Conservation (phyloP, 2,797 vertebrate genomes). For the Sebastes jordani region DNA sequence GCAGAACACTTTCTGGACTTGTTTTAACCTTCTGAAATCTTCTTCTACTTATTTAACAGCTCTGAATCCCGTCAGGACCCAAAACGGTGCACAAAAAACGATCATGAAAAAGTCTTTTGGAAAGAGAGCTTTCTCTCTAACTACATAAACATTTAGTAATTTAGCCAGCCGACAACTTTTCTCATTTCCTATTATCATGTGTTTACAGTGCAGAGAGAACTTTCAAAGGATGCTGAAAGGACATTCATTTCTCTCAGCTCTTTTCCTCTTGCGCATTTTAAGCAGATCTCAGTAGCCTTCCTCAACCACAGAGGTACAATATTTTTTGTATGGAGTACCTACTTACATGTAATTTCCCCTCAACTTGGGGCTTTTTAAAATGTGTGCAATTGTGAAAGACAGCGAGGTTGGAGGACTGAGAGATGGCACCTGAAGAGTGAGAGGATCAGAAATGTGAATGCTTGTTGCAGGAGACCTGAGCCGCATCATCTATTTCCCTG, state of each 20-base stretch:
- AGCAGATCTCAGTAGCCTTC: background rate
- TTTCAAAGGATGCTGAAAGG: conserved; percentile 19
- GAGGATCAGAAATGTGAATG: conserved; percentile 48
- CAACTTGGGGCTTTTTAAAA: conserved; percentile 15
- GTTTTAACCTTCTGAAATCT: conserved; percentile 26
- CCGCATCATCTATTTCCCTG: conserved; percentile 55
- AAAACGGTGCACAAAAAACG: background rate
- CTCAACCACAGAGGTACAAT: background rate
- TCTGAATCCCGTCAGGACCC: background rate
- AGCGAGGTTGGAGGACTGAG: conserved; percentile 16
- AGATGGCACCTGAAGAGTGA: conserved; percentile 32
- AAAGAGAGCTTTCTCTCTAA: background rate
- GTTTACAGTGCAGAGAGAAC: conserved; percentile 7
- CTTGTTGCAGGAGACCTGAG: conserved; percentile 55
- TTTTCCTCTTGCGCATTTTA: conserved; percentile 15
- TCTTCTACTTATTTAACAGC: background rate
- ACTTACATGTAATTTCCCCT: background rate
- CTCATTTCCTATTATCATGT: background rate
- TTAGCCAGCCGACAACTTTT: background rate
- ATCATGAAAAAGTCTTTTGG: conserved; percentile 10
- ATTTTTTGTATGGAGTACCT: background rate
- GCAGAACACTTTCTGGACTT: conserved; percentile 17
- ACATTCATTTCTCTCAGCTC: background rate
- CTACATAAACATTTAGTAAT: background rate
- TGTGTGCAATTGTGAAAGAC: conserved; percentile 3